Base-by-base conservation (phyloP, 2,113 vertebrate species). In the Rallus limicola region DNA sequence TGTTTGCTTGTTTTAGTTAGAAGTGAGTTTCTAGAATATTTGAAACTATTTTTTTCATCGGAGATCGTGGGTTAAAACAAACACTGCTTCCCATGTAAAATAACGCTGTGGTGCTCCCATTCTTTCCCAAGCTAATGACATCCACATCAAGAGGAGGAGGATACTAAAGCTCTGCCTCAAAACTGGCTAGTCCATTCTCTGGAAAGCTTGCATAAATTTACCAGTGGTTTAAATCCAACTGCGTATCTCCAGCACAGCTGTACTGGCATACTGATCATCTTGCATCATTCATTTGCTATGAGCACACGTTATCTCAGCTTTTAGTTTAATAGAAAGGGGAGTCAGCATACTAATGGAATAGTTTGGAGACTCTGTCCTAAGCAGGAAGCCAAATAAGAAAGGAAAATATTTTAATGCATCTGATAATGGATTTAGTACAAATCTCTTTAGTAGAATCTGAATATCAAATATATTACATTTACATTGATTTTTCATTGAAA, bases 281-380 rank as follows among this genome's bases (percentile, higher is more conserved):
- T 93, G 71, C 84, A 60, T 94, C 92, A 92, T 70, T 76, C 60
- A 46, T 92, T 93, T 96, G 90, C 59, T 92, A 86, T 84, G 65
- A 80, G 69, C 28, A 69, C n/a, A 70, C 0, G 2, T 90, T 94
- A 92, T 76, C 88, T 88, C n/a, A 63, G 88, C 58, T 93, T 91
- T 93, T 91, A 89, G 78, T 67, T 86, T 80, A 90, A 79, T 72
- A 86, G 55, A 56, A 79, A 92, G 38, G 33, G 42, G 58, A 91
- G 64, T 72, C 36, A 87, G 75, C 60, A 70, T 58, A 84, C 77
- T 94, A 92, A 92, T 92, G 83, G 77, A 86, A 93, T 26, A 24
- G 31, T 79, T 80, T 91, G 70, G 88, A 91, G 48, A 67, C 44
- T 76, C 38, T 70, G 31, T 55, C 72, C 70, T 85, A 70, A 75